Conservation (phyloP, 2,113 vertebrate species). For the Paramormyrops kingsleyae region DNA sequence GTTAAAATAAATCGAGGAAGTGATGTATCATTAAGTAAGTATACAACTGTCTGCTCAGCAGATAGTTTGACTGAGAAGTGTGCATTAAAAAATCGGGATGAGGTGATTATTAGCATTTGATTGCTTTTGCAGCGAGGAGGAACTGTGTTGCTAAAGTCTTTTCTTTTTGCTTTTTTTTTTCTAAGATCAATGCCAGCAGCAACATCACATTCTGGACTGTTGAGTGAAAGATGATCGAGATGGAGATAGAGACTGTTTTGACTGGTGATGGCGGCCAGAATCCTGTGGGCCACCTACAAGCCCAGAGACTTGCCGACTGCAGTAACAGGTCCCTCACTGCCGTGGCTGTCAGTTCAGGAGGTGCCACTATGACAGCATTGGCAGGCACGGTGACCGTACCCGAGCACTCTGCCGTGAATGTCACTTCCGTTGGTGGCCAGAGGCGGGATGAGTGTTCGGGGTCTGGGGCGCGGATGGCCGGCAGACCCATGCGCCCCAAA, state of each 20-base stretch:
- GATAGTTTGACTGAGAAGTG: neutral
- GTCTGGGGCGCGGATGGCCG: neutral
- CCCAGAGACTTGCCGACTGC: neutral
- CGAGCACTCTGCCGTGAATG: constrained; percentile 26
- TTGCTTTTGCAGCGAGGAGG: neutral
- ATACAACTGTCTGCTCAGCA: neutral
- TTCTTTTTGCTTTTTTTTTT: neutral
- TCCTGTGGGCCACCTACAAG: neutral
- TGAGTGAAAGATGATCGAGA: constrained; percentile 45
- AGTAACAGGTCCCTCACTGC: neutral
- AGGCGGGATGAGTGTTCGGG: neutral
- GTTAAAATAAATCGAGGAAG: constrained; percentile 8
- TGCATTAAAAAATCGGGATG: neutral
- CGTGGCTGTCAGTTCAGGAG: neutral
- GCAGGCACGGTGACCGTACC: constrained; percentile 25
- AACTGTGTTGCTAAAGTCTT: neutral
- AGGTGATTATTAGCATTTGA: neutral
- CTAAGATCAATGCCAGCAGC: constrained; percentile 25
- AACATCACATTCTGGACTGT: constrained; percentile 30
- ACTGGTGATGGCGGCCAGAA: constrained; percentile 18
- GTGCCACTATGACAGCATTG: constrained; percentile 28
- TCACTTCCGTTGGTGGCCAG: neutral
- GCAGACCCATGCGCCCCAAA: constrained; percentile 39
- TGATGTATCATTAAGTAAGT: constrained; percentile 8
- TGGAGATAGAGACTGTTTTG: constrained; percentile 47